Conservation (phyloP, 2,113 vertebrate species). For the Eurypyga helias region DNA sequence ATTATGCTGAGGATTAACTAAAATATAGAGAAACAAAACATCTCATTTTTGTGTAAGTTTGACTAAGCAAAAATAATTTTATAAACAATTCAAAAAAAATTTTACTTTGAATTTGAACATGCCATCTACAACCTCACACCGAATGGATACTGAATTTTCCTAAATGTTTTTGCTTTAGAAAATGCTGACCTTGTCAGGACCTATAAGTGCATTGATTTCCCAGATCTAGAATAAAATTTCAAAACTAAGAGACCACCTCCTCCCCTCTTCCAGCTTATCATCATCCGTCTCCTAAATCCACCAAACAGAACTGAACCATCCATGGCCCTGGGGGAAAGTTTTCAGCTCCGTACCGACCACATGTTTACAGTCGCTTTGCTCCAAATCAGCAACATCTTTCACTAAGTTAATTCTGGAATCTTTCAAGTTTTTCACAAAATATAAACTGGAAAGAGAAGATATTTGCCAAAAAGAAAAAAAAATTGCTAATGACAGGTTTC, state of each 20-base stretch:
- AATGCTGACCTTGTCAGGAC: not conserved
- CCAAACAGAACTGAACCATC: not conserved
- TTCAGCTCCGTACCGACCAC: fast-evolving
- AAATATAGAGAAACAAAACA: not conserved
- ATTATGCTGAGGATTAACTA: not conserved
- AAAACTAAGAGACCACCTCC: not conserved
- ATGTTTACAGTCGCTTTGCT: not conserved
- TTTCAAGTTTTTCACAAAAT: not conserved
- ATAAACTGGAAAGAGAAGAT: not conserved
- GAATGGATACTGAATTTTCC: not conserved
- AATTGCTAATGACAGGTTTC: not conserved
- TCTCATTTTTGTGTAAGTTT: not conserved
- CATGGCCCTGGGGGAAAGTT: not conserved
- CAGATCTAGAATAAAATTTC: not conserved
- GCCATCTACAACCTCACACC: not conserved
- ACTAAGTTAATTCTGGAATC: not conserved
- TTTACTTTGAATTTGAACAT: not conserved
- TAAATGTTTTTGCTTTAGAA: not conserved
- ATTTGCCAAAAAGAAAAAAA: not conserved
- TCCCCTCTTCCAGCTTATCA: not conserved
- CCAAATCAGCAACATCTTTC: not conserved
- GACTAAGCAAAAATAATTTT: too few species aligned
- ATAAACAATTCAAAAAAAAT: too few species aligned
- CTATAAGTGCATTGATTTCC: not conserved
- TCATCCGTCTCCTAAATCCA: not conserved